Conservation (phyloP, 1,140 invertebrate genomes). For the Drusus annulatus region DNA sequence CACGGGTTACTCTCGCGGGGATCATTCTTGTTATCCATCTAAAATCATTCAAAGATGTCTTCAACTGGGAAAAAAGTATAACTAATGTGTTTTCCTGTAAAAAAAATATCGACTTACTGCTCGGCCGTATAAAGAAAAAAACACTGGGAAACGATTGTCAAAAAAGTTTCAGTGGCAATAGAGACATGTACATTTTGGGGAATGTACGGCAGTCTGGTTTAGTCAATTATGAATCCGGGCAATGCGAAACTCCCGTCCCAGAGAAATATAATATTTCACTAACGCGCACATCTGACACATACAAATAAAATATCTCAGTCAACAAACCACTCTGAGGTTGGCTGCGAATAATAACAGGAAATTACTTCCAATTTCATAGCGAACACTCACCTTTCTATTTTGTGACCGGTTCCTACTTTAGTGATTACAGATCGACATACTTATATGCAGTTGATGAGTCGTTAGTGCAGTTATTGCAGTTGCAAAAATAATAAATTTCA, state of each 20-base stretch:
- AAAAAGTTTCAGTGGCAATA: constrained; percentile 39
- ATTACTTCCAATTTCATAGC: too few relatives aligned
- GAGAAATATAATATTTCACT: constrained; percentile 34
- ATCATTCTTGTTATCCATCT: constrained; percentile 66
- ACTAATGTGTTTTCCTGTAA: constrained; percentile 29
- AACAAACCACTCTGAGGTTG: constrained; percentile 38
- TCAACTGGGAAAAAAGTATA: constrained; percentile 16
- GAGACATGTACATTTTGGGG: constrained; percentile 21
- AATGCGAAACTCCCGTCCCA: neutral
- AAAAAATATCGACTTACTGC: constrained; percentile 33
- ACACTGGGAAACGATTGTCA: constrained; percentile 29
- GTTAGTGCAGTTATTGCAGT: too few relatives aligned
- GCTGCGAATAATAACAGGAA: neutral
- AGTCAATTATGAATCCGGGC: constrained; percentile 26
- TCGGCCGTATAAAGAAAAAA: constrained; percentile 24
- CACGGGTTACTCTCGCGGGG: constrained; percentile 62
- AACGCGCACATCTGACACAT: constrained; percentile 46
- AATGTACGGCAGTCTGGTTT: neutral
- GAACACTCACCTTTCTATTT: neutral
- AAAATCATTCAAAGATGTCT: constrained; percentile 31
- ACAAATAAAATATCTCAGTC: constrained; percentile 46
- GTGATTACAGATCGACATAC: too few relatives aligned
- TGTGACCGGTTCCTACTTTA: constrained; percentile 2
- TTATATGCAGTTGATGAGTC: too few relatives aligned
- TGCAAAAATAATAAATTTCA: too few relatives aligned